Base-by-base conservation (phyloP, 2,113 vertebrate species). In the Varanus salvator region DNA sequence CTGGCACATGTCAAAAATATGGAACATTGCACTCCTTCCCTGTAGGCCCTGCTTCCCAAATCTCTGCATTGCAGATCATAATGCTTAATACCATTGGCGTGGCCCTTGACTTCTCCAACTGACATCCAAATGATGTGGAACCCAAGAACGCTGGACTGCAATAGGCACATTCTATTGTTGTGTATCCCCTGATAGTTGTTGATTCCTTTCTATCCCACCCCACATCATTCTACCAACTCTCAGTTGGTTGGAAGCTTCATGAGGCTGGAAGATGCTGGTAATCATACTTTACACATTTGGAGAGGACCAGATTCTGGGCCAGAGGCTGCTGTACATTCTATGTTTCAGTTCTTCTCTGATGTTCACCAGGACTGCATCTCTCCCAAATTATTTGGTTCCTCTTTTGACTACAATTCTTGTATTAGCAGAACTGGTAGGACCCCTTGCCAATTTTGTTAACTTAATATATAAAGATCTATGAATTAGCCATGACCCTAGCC, bases 401-500 rank as follows among this genome's bases (percentile, higher is more conserved):
- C 12, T 44, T 23, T 19, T 44, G 19, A 44, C 17, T 44, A 44
- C 15, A 34, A 15, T 6, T 74, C 72, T n/a, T 15, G 14, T 15
- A 44, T 44, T 44, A 44, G 38, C 38, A 44, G 38, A 44, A 44
- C 38, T 44, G 38, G 60, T 8, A 71, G 86, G 86, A 83, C 14
- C 44, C 88, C 90, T 91, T 94, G 60, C 93, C 94, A 80, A 87
- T 21, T 64, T 57, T 17, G 27, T 0, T 3, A 3, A 85, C 50
- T 78, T 66, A 52, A 81, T 82, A 0, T 34, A 77, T 60, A 85
- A 75, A 77, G 80, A 85, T 66, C 84, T 8, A 57, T 25, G 0
- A 84, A 82, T 25, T 57, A 69, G 34, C 80, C 87, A 85, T 80
- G 71, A 82, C 66, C 91, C 57, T 91, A 92, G 93, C 90, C 75